Conservation (phyloP, 2,888 invertebrate genomes). For the Iphiclides podalirius region DNA sequence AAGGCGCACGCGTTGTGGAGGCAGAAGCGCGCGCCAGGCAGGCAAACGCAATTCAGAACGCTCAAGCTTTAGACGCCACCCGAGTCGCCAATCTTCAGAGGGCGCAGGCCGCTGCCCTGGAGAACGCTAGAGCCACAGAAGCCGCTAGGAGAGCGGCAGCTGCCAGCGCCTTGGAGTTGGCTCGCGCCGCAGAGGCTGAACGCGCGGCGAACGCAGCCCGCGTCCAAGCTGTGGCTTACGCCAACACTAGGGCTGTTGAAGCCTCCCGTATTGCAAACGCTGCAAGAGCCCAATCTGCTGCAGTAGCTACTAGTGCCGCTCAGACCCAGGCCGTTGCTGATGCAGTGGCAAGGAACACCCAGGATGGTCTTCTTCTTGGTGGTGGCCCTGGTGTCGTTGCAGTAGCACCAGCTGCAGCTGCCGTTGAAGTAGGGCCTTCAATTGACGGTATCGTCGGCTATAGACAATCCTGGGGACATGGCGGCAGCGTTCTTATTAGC, state of each 20-base stretch:
- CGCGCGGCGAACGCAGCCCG: constrained; percentile 67
- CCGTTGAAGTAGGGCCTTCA: constrained; percentile 32
- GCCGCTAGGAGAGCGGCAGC: constrained; percentile 64
- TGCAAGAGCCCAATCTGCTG: constrained; percentile 54
- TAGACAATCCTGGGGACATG: constrained; percentile 8
- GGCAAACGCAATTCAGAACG: constrained; percentile 65
- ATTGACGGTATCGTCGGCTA: constrained; percentile 28
- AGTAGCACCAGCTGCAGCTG: constrained; percentile 33
- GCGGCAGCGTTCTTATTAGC: background rate
- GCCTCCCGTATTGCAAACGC: constrained; percentile 68
- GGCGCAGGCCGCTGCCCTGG: constrained; percentile 69
- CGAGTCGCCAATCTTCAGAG: constrained; percentile 67
- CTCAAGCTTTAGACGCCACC: constrained; percentile 65
- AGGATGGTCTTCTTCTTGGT: constrained; percentile 54
- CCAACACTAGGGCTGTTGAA: constrained; percentile 66
- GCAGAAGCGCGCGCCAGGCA: constrained; percentile 66
- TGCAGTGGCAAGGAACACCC: constrained; percentile 56
- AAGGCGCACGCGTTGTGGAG: constrained; percentile 65
- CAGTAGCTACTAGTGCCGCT: constrained; percentile 57
- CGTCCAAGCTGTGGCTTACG: constrained; percentile 64
- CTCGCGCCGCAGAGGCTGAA: constrained; percentile 56
- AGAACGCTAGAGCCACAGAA: constrained; percentile 65
- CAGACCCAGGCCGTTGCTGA: constrained; percentile 63
- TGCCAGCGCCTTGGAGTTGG: constrained; percentile 50
- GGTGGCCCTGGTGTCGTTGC: constrained; percentile 38